These are phyloP conservation scores for Sylvilagus floridanus DNA, from an alignment of 2,797 vertebrate genomes.

Conservation along the genomic window DNA sequence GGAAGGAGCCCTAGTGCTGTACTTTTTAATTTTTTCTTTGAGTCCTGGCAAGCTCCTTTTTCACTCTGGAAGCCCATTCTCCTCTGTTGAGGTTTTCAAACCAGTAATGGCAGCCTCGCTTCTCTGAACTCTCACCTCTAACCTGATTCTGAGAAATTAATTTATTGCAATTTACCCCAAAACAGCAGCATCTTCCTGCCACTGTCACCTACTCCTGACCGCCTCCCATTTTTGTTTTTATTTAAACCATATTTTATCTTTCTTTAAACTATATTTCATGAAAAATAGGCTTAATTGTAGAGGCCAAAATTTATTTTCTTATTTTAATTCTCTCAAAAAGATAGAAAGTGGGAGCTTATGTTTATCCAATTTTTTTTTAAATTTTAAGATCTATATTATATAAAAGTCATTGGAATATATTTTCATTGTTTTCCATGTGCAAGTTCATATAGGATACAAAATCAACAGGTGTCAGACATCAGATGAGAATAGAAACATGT, in stretches of 20 bases:
- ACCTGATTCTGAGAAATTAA: no score
- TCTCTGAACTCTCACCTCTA: no score
- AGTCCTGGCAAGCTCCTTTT: no score
- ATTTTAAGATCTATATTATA: background rate
- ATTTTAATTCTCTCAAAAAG: background rate
- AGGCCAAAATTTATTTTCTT: background rate
- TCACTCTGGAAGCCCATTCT: no score
- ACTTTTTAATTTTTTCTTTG: no score
- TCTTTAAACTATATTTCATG: background rate
- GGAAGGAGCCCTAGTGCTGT: no score
- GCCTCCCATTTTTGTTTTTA: background rate
- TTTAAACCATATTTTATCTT: background rate
- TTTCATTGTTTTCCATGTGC: background rate
- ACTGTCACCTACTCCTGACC: no score
- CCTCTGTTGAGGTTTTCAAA: no score
- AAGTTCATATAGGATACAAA: background rate
- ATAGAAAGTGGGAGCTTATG: background rate
- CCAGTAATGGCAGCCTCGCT: no score
- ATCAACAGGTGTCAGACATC: background rate
- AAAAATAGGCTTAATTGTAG: background rate
- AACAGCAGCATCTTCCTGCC: no score
- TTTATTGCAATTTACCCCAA: no score
- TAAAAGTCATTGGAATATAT: background rate
- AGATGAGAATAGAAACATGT: background rate
- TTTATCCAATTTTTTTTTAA: background rate